phyloP scores from a whole-genome alignment of 2,888 invertebrate species.

The Dryadula phaetusa region DNA sequence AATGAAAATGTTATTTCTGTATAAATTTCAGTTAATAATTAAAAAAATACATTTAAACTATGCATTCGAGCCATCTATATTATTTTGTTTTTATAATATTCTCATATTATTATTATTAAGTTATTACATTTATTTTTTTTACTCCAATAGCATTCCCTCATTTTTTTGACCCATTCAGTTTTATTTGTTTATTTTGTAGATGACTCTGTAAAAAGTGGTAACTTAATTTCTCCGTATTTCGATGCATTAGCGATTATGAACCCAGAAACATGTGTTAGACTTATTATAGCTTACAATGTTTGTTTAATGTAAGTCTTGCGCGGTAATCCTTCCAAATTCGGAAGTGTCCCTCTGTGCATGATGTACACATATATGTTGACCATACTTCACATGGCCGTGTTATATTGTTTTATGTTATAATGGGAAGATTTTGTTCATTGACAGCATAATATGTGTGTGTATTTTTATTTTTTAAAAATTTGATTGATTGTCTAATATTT shows the following conservation, averaged over 20 bases:
- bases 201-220: constrained; percentile 77
- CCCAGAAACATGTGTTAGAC: constrained; percentile 12
- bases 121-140: constrained; percentile 11
- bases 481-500: too few relatives aligned
- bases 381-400: constrained; percentile 10
- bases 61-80: constrained; percentile 8
- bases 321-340: constrained; percentile 20
- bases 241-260: constrained; percentile 34
- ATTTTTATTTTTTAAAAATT: constrained; percentile 8
- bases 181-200: constrained; percentile 43
- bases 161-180: constrained; percentile 24
- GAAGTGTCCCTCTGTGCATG: constrained; percentile 32
- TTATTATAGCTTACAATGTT: constrained; percentile 47
- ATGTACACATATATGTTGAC: neutral
- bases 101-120: constrained; percentile 9
- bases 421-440: neutral
- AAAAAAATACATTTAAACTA: too few relatives aligned
- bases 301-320: constrained; percentile 79
- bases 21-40: too few relatives aligned
- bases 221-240: constrained; percentile 77
- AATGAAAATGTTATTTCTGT: too few relatives aligned
- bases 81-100: neutral
- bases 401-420: constrained; percentile 13
- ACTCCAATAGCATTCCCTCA: neutral
- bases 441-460: neutral